Evolutionary conservation across 2,797 vertebrate species (phyloP), one percentile per base, ranked within the genome.

Genomic region (Protosalanx chinensis): DNA sequence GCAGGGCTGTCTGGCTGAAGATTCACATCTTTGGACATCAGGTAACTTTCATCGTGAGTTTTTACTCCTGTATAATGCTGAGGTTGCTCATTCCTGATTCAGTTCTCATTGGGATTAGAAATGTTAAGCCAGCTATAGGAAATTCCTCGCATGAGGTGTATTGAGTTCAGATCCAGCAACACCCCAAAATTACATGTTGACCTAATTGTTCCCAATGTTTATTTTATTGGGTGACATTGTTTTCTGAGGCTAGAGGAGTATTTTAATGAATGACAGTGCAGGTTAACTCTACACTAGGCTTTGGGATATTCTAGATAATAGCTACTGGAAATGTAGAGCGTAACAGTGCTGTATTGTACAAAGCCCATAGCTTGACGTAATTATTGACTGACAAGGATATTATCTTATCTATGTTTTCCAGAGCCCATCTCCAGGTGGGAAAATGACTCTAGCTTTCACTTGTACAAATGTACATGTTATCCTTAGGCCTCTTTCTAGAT

Each of bases 71-170:
- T 80, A 77, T 56, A 56, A 16, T 56, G 68, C 67, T 87, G 32
- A 67, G 72, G 68, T 57, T 5, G 53, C 20, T 68, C 29, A 60
- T 37, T n/a, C 66, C 37, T 53, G 71, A 65, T 30, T 51, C 76
- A 65, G 49, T 75, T 79, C 6, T 46, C 72, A 65, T 66, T 78
- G 76, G 82, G 81, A 82, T 85, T 84, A 78, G 41, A 73, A 77
- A 75, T 83, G 68, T 88, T 86, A 79, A 80, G 56, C 77, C 75
- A 46, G 58, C 77, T 51, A 83, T 89, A 27, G 84, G 82, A 89
- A 82, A 82, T 53, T 35, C 70, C 53, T 61, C 10, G 0, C 10
- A 10, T 10, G 27, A 72, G 81, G 68, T 85, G 78, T 76, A 53
- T 72, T 59, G 79, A 78, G 71, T 80, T 81, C 67, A 35, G 74